Conservation (phyloP, 2,113 vertebrate species). For the Mus pahari region DNA sequence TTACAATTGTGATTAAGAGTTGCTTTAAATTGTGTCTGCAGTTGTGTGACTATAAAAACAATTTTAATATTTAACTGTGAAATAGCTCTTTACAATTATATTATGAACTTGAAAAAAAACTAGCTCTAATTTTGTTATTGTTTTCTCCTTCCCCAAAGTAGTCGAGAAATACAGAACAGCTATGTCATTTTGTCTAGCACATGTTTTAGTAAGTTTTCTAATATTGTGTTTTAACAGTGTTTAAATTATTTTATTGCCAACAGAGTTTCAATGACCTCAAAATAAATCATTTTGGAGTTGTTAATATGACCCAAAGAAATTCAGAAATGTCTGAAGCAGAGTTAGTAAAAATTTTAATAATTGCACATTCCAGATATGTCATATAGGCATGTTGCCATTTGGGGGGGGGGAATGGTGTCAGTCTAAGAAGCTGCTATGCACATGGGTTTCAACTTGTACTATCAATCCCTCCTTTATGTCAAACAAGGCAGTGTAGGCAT, state of each 20-base stretch:
- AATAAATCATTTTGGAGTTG: slow-evolving; percentile 18
- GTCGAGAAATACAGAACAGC: neutral
- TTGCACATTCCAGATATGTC: neutral
- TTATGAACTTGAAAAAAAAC: neutral
- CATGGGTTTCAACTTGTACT: neutral
- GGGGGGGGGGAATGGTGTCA: neutral
- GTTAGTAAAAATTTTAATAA: neutral
- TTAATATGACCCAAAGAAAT: slow-evolving; percentile 24
- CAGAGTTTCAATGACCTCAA: slow-evolving; percentile 2
- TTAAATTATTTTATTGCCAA: slow-evolving; percentile 42
- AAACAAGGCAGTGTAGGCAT: neutral
- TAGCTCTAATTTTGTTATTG: neutral
- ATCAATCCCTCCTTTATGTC: neutral
- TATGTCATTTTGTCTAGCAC: neutral
- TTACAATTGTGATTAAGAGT: neutral
- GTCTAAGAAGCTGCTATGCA: neutral
- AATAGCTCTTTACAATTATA: neutral
- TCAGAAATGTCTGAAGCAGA: neutral
- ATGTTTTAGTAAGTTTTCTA: slow-evolving; percentile 22
- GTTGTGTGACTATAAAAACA: neutral
- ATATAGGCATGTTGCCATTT: neutral
- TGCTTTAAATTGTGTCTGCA: neutral
- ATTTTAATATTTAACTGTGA: neutral
- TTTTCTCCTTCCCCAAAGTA: slow-evolving; percentile 12
- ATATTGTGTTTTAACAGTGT: neutral